These are phyloP conservation scores for Romanogobio albipinnatus DNA, from an alignment of 2,113 vertebrate species.

Conservation along the genomic window DNA sequence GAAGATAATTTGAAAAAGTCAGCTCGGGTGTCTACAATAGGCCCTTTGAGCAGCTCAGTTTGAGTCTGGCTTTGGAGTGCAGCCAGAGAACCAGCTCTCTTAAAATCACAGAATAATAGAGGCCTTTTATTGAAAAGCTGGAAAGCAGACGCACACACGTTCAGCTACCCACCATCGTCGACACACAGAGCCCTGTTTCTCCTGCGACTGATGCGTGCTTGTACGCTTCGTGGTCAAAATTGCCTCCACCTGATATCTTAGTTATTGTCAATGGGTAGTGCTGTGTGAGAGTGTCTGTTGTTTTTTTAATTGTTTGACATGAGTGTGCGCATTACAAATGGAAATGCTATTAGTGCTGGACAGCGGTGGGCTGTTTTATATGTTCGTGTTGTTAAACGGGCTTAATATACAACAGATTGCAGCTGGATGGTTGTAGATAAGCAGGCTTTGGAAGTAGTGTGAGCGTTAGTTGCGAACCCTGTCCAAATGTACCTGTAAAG, in stretches of 20 bases:
- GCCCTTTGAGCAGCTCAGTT: constrained; percentile 75
- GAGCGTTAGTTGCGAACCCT: constrained; percentile 50
- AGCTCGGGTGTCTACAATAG: constrained; percentile 78
- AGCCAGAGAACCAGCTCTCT: constrained; percentile 67
- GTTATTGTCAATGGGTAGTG: neutral
- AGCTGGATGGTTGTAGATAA: constrained; percentile 48
- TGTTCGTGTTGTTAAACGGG: constrained; percentile 56
- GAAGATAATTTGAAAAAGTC: constrained; percentile 75
- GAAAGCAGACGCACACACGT: constrained; percentile 40
- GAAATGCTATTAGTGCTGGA: constrained; percentile 56
- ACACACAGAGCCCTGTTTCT: constrained; percentile 3
- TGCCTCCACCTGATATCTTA: neutral
- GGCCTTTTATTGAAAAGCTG: constrained; percentile 63
- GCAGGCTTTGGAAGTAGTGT: neutral
- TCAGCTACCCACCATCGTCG: neutral
- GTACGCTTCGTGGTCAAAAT: neutral
- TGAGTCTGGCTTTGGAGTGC: constrained; percentile 62
- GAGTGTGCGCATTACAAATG: constrained; percentile 57
- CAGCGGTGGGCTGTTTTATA: constrained; percentile 67
- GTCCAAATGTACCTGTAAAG: constrained; percentile 68
- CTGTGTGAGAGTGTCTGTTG: neutral
- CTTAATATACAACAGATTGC: constrained; percentile 58
- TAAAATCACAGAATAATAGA: constrained; percentile 68
- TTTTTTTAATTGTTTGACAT: constrained; percentile 29
- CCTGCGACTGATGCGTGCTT: constrained; percentile 1